Percentiles rank a stretch among this genome's conserved stretches.
Conservation (phyloP, 2,113 vertebrate genomes). For the Pseudorectes ferrugineus region DNA sequence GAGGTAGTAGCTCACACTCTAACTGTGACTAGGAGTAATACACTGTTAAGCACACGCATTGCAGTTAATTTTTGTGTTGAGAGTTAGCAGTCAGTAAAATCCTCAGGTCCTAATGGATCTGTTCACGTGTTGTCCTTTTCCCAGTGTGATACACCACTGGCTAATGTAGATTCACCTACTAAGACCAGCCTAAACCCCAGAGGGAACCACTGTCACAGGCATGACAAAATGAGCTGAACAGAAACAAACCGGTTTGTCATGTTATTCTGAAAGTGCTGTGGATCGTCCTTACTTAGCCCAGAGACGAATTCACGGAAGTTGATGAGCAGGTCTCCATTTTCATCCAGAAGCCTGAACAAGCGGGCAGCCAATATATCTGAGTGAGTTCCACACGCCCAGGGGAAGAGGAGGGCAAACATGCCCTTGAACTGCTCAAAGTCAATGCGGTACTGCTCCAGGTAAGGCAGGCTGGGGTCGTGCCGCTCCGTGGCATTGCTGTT, state of each 20-base stretch:
- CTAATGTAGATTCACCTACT: not conserved
- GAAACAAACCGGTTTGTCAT: not conserved
- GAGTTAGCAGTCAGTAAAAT: not conserved
- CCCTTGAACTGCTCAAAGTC: slow-evolving; percentile 95
- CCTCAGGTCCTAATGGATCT: rapidly evolving
- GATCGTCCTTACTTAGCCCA: slow-evolving; percentile 81
- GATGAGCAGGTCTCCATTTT: slow-evolving; percentile 90
- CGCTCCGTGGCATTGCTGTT: slow-evolving; percentile 89
- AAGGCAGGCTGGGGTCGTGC: slow-evolving; percentile 95
- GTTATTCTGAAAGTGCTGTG: not conserved
- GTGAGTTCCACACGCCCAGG: slow-evolving; percentile 89
- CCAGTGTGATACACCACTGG: not conserved
- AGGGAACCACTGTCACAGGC: not conserved
- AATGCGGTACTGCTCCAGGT: slow-evolving; percentile 97
- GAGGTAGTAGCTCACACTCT: not conserved
- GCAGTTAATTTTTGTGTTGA: not conserved
- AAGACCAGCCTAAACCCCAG: not conserved
- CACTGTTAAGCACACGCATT: rapidly evolving
- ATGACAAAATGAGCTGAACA: not conserved
- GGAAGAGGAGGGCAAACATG: slow-evolving; percentile 88
- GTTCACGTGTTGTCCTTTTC: not conserved
- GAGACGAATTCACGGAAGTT: slow-evolving; percentile 96
- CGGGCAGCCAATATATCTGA: slow-evolving; percentile 85
- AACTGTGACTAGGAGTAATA: not conserved
- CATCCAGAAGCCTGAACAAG: slow-evolving; percentile 88